Percentiles rank a stretch among this genome's conserved stretches.
phyloP scores from a whole-genome alignment of 2,113 vertebrate genomes.

The Nyctibius bracteatus region DNA sequence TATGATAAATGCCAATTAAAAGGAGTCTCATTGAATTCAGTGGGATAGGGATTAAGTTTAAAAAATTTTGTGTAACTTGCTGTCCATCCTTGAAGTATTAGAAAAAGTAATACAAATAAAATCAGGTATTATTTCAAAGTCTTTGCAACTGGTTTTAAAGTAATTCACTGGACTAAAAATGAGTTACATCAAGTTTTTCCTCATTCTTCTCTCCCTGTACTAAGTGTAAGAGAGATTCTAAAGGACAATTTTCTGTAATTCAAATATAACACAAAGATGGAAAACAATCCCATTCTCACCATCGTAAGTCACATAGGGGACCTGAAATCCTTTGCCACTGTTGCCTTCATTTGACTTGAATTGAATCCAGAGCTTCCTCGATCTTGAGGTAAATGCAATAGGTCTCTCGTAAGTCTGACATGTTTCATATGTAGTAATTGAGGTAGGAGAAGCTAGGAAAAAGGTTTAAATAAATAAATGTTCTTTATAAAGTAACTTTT shows the following conservation, averaged over 20 bases:
- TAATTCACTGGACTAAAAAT: neutral
- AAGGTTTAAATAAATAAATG: neutral
- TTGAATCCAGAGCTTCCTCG: conserved; percentile 92
- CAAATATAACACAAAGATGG: neutral
- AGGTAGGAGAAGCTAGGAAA: conserved; percentile 83
- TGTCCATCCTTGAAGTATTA: neutral
- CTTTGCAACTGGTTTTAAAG: neutral
- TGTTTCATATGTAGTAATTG: conserved; percentile 92
- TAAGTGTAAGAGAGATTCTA: neutral
- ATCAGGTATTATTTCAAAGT: neutral
- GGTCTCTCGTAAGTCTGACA: conserved; percentile 93
- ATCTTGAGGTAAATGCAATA: conserved; percentile 92
- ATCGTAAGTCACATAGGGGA: conserved; percentile 91
- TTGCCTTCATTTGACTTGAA: conserved; percentile 93
- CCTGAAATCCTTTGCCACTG: conserved; percentile 92
- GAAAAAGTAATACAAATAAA: neutral
- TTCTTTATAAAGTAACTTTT: neutral
- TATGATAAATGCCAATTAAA: neutral
- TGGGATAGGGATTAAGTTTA: neutral
- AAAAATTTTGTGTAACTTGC: neutral
- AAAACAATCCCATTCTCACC: conserved; percentile 68
- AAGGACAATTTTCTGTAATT: neutral
- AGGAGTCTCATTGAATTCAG: neutral
- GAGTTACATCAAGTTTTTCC: neutral
- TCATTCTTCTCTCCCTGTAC: neutral